A percentile compares a stretch with the other conserved stretches of the same genome.
phyloP scores from a whole-genome alignment of 2,113 vertebrate genomes.

The Mustela lutreola region DNA sequence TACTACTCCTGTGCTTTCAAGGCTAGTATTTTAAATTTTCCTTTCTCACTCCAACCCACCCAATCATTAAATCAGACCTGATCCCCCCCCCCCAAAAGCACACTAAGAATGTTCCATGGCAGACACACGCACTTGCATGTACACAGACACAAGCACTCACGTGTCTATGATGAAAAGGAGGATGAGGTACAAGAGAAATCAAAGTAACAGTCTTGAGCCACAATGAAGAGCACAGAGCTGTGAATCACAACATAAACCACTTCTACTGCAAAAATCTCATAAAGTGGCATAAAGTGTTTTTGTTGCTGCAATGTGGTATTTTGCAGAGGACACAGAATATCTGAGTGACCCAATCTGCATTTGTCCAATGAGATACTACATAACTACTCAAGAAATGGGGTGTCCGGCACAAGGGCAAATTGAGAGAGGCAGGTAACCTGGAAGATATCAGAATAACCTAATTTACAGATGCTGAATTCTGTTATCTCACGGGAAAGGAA shows the following conservation, averaged over 20 bases:
- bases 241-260: not conserved
- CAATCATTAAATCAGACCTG: not conserved
- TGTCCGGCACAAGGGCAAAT: not conserved
- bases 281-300: not conserved
- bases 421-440: not conserved
- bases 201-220: not conserved
- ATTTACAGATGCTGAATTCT: not conserved
- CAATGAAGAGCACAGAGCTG: not conserved
- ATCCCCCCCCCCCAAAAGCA: not conserved
- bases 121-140: not conserved
- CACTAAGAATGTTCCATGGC: not conserved
- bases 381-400: not conserved
- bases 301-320: not conserved
- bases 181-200: not conserved
- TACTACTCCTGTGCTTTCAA: not conserved
- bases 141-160: not conserved
- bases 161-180: not conserved
- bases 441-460: not conserved
- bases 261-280: not conserved
- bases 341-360: not conserved
- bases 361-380: not conserved
- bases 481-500: not conserved
- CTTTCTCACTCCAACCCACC: not conserved
- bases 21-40: not conserved
- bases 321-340: not conserved